These are phyloP conservation scores for Drosophila kikkawai DNA, from an alignment of 1,140 invertebrate species.

Conservation along the genomic window DNA sequence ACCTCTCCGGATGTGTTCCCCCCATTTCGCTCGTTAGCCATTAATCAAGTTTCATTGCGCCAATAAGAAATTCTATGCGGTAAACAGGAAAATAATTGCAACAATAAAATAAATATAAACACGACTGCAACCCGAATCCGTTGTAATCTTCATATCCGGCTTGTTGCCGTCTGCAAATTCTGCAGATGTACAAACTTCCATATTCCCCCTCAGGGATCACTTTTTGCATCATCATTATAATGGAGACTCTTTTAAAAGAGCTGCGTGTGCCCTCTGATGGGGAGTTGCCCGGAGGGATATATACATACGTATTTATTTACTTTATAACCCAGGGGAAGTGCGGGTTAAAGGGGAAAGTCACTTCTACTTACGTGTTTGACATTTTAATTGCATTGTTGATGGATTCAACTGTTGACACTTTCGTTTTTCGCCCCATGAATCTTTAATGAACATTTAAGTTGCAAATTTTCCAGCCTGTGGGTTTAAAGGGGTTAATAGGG, in stretches of 20 bases:
- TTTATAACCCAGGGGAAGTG: neutral
- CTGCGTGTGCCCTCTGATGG: slow-evolving; percentile 9
- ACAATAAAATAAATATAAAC: slow-evolving; percentile 78
- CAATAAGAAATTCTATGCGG: slow-evolving; percentile 61
- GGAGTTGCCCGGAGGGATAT: slow-evolving; percentile 2
- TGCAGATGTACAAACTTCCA: slow-evolving; percentile 6
- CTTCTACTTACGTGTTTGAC: slow-evolving; percentile 55
- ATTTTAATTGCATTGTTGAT: slow-evolving; percentile 79
- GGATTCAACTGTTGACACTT: slow-evolving; percentile 77
- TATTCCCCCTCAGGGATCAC: slow-evolving; percentile 17
- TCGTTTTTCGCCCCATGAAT: slow-evolving; percentile 68
- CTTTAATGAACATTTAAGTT: slow-evolving; percentile 54
- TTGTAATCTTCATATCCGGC: slow-evolving; percentile 74
- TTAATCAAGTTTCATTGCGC: slow-evolving; percentile 61
- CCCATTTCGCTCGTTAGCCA: slow-evolving; percentile 35
- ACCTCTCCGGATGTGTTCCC: slow-evolving; percentile 41
- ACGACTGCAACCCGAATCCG: slow-evolving; percentile 47
- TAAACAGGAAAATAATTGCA: slow-evolving; percentile 64
- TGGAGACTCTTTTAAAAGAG: slow-evolving; percentile 46
- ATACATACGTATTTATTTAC: slow-evolving; percentile 2
- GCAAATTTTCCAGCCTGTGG: slow-evolving; percentile 7
- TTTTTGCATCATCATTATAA: slow-evolving; percentile 72
- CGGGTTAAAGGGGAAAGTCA: slow-evolving; percentile 18
- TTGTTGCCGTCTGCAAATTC: slow-evolving; percentile 44
- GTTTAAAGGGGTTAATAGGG: neutral